Evolutionary conservation across 2,113 vertebrate genomes (phyloP).

Genomic region (Manacus vitellinus): DNA sequence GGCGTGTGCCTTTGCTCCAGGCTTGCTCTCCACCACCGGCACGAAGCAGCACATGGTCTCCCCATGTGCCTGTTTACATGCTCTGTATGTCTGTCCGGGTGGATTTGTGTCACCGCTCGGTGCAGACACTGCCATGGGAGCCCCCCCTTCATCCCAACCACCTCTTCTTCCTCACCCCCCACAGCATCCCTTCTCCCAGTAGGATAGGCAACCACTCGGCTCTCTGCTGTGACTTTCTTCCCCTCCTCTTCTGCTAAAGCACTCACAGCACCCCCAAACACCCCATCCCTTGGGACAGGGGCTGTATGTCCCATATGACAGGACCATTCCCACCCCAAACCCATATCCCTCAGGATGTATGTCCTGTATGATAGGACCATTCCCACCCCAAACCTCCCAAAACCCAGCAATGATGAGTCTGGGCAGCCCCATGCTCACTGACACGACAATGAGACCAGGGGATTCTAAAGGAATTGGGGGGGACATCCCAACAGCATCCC

Average conservation of each 20-base stretch:
- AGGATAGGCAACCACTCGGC: accelerated
- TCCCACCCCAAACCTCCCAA: background rate
- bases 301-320: background rate
- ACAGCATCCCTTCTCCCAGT: background rate
- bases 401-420: accelerated
- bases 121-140: background rate
- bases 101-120: slow-evolving; percentile 35
- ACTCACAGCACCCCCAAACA: accelerated
- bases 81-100: slow-evolving; percentile 31
- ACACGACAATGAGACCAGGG: accelerated
- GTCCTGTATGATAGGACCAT: background rate
- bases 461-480: background rate
- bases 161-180: background rate
- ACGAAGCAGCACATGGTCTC: slow-evolving; percentile 29
- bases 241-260: background rate
- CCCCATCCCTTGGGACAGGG: too few species aligned
- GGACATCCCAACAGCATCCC: background rate
- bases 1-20: background rate
- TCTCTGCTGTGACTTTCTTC: background rate
- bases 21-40: background rate
- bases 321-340: background rate
- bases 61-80: slow-evolving; percentile 59
- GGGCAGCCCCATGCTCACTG: background rate
- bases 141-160: background rate
- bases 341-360: accelerated